Evolutionary conservation across 2,888 invertebrate species (phyloP).

Genomic region (Epicampocera succincta): DNA sequence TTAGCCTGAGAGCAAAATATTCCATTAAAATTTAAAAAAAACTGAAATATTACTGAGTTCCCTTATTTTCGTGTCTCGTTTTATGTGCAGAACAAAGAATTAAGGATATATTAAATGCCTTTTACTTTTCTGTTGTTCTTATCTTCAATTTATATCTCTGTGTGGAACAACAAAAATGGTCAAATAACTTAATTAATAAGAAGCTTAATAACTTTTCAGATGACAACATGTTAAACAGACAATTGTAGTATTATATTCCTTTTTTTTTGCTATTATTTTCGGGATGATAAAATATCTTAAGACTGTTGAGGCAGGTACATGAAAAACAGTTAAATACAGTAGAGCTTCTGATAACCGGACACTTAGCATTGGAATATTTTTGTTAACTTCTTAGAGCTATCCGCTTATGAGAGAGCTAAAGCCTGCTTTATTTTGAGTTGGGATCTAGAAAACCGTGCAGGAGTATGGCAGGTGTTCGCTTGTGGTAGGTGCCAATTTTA

Average conservation of each 20-base stretch:
- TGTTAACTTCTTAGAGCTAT: no score
- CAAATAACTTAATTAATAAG: constrained; percentile 65
- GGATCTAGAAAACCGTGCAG: no score
- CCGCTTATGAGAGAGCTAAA: no score
- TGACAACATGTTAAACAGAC: constrained; percentile 65
- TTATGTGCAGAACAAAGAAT: background rate
- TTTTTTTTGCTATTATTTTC: constrained; percentile 1
- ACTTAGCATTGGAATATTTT: no score
- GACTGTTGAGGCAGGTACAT: no score
- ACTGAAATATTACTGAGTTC: background rate
- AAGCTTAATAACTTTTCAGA: constrained; percentile 66
- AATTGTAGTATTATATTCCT: constrained; percentile 38
- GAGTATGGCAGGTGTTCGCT: no score
- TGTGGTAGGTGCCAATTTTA: no score
- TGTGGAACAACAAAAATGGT: background rate
- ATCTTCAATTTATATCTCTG: background rate
- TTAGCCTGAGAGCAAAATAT: constrained; percentile 33
- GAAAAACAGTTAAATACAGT: no score
- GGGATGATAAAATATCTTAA: constrained; percentile 10
- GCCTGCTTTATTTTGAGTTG: no score
- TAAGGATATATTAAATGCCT: constrained; percentile 11
- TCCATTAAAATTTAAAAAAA: constrained; percentile 49
- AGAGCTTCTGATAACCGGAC: no score
- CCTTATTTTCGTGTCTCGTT: constrained; percentile 13
- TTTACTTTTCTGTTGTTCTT: constrained; percentile 21